Evolutionary conservation across 37 sponge, comb jelly and placozoan genomes (phyloP), one percentile per base, ranked within the genome.

Genomic region (Oopsacas minuta): DNA sequence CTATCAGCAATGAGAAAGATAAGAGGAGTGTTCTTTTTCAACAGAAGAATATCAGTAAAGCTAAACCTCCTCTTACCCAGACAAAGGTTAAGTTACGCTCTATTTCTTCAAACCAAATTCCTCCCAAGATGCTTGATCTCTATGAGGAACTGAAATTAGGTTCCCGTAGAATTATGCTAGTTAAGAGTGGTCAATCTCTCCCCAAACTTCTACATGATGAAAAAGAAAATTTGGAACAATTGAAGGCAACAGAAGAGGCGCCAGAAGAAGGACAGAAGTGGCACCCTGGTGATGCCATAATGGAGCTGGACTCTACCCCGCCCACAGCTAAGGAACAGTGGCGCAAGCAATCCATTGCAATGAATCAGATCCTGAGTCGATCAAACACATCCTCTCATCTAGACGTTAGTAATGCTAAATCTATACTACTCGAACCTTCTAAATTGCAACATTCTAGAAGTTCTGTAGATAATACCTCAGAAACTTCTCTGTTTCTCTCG

Each of bases 191-290:
- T 34, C 75, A 61, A 34, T 61, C 75, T 10, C 22, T 61, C 32
- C 20, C 20, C 7, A 61, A 61, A 12, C 75, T 61, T 5, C 22
- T 61, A 34, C 75, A n/a, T 7, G 75, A 10, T 20, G 75, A 61
- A 34, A 61, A n/a, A 61, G 75, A 61, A 5, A 61, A n/a, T 12
- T n/a, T 61, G 75, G 75, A 61, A 34, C 28, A 61, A 34, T n/a
- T 61, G 75, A 61, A 61, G 28, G 75, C 75, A 5, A 5, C 30
- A n/a, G 75, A 61, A 61, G 75, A 61, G 30, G 75, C 30, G 22
- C 75, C 75, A 34, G 75, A 61, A 12, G 75, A 61, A 12, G 75
- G 30, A 61, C 75, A 61, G 32, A 61, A 61, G 75, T 61, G 75
- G 75, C 30, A 61, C 30, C 75, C 75, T 3, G 75, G 28, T 25